Base-by-base conservation (phyloP, 2,888 invertebrate genomes). In the Harmothoe impar region DNA sequence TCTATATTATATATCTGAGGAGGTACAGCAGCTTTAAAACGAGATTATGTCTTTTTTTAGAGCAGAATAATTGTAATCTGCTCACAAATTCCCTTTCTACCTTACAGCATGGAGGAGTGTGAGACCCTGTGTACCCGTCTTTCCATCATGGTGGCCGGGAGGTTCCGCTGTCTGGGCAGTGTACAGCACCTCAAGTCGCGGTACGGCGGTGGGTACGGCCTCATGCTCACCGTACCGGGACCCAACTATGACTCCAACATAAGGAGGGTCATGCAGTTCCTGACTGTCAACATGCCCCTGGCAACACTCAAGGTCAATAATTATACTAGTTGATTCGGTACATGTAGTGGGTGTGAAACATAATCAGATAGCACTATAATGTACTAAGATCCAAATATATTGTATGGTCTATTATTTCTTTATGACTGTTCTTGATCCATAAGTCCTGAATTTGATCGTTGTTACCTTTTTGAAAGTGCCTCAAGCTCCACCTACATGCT, bases 31-130 rank as follows among this genome's bases (percentile, higher is more conserved):
- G n/a, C n/a, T n/a, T n/a, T n/a, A n/a, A n/a, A n/a, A n/a, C n/a
- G n/a, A n/a, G n/a, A n/a, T n/a, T n/a, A n/a, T n/a, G n/a, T n/a
- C n/a, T n/a, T n/a, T n/a, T n/a, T n/a, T n/a, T n/a, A n/a, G n/a
- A n/a, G n/a, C n/a, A n/a, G n/a, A n/a, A n/a, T n/a, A n/a, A n/a
- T n/a, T n/a, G 10, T 10, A 3, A 43, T 43, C 5, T 43, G 43
- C 43, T 43, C 3, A 43, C 43, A 43, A 43, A 43, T 43, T 3
- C 43, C 43, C 43, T 7, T 43, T 43, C 43, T 43, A 31, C 77
- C 52, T 88, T 88, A 3, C 86, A 90, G 91, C 33, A 91, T 91
- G 91, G 91, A 91, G 31, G 91, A 91, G 89, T 91, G 91, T 89
- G 91, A 91, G 89, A 91, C 68, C 0, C 68, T 91, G 25, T 91